Conservation (phyloP, 2,888 invertebrate genomes). For the Lycia hirtaria region DNA sequence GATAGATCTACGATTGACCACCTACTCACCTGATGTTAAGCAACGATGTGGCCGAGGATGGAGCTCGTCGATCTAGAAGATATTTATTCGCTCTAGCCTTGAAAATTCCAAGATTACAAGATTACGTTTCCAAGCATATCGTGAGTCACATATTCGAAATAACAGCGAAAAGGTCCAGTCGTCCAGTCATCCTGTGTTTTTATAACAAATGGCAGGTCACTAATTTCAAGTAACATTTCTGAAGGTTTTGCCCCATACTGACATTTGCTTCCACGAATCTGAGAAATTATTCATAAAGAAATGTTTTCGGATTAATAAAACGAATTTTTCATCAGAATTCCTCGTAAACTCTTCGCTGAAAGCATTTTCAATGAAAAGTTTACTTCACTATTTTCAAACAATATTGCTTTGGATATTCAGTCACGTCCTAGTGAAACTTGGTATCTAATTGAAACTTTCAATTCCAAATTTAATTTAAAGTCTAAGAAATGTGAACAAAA, state of each 20-base stretch:
- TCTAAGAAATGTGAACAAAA: slow-evolving; percentile 13
- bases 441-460: slow-evolving; percentile 15
- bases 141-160: neutral
- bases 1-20: too few species aligned
- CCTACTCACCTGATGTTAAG: too few species aligned
- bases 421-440: slow-evolving; percentile 20
- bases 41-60: too few species aligned
- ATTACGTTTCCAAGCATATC: neutral
- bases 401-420: slow-evolving; percentile 2
- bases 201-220: slow-evolving; percentile 14
- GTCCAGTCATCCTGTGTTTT: slow-evolving; percentile 7
- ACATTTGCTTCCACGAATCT: slow-evolving; percentile 7
- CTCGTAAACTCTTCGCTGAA: neutral
- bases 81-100: too few species aligned
- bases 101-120: too few species aligned
- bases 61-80: too few species aligned
- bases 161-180: neutral
- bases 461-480: slow-evolving; percentile 25
- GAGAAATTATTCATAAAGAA: slow-evolving; percentile 15
- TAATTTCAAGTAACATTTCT: slow-evolving; percentile 6
- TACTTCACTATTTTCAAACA: slow-evolving; percentile 13
- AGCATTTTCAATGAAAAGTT: slow-evolving; percentile 1
- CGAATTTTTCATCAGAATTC: slow-evolving; percentile 4
- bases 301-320: neutral
- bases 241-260: slow-evolving; percentile 14